Evolutionary conservation across 2,888 invertebrate species (phyloP).

Genomic region (Arenicola marina): DNA sequence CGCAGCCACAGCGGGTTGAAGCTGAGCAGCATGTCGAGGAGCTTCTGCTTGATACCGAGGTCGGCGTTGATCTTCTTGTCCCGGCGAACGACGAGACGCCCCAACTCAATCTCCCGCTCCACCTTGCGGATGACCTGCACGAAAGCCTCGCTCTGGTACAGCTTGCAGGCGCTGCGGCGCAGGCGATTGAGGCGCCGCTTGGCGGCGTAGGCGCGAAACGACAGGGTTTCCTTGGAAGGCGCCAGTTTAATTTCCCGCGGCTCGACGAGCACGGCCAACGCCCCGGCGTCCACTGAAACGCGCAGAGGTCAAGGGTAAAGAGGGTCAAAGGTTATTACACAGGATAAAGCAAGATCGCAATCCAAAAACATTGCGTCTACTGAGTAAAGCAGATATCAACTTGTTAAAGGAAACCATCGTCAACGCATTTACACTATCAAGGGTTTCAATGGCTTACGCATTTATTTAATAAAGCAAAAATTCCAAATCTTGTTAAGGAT

Average conservation of each 20-base stretch:
- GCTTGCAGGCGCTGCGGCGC: constrained; percentile 64
- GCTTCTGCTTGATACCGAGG: constrained; percentile 71
- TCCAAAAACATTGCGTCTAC: no score
- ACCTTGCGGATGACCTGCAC: constrained; percentile 72
- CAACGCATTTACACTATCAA: no score
- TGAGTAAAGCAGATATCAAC: no score
- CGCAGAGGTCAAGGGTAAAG: no score
- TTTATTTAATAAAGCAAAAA: no score
- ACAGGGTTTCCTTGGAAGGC: constrained; percentile 60
- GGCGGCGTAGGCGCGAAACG: constrained; percentile 58
- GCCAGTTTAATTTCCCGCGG: constrained; percentile 39
- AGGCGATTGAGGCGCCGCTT: constrained; percentile 56
- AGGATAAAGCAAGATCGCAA: neutral
- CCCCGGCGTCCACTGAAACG: constrained; percentile 53
- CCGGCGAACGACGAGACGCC: constrained; percentile 73
- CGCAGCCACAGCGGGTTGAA: constrained; percentile 91
- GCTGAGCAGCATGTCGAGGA: constrained; percentile 77
- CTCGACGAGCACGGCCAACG: constrained; percentile 36
- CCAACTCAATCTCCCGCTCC: constrained; percentile 74
- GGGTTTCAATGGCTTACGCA: no score
- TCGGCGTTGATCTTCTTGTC: constrained; percentile 84
- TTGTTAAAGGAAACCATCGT: no score
- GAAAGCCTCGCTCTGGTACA: constrained; percentile 71
- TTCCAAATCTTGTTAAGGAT: no score
- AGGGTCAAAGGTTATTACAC: no score